Percentiles rank a stretch among this genome's conserved stretches.
phyloP scores from a whole-genome alignment of 2,888 invertebrate species.

The Athalia cordata region DNA sequence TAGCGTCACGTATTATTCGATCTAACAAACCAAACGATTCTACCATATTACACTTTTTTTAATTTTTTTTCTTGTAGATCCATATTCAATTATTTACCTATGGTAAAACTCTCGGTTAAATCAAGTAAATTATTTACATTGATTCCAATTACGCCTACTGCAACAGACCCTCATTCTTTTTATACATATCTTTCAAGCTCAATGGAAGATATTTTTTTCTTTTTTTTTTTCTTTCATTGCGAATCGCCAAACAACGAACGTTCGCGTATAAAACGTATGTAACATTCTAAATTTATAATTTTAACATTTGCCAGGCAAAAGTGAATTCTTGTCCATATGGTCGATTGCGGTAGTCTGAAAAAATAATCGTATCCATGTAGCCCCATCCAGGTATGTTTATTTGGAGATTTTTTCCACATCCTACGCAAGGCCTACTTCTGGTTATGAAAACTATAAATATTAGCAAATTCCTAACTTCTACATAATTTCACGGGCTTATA shows the following conservation, averaged over 20 bases:
- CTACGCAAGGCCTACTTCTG: constrained; percentile 60
- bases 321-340: constrained; percentile 45
- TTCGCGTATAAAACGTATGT: constrained; percentile 20
- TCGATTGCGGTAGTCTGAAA: constrained; percentile 39
- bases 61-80: background rate
- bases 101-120: too few species aligned
- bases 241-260: background rate
- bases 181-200: background rate
- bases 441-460: constrained; percentile 65
- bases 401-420: constrained; percentile 43
- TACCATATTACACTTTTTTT: background rate
- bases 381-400: constrained; percentile 42
- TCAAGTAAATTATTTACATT: too few species aligned
- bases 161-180: background rate
- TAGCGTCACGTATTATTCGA: background rate
- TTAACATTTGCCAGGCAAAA: constrained; percentile 42
- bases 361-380: constrained; percentile 30
- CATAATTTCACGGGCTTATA: constrained; percentile 1
- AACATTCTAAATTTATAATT: constrained; percentile 24
- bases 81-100: background rate
- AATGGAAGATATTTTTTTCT: background rate
- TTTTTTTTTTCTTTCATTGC: background rate
- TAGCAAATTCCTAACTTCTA: constrained; percentile 59
- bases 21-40: background rate
- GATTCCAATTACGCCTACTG: background rate